These are phyloP conservation scores for Limosa lapponica DNA, from an alignment of 2,797 vertebrate species.

Conservation along the genomic window DNA sequence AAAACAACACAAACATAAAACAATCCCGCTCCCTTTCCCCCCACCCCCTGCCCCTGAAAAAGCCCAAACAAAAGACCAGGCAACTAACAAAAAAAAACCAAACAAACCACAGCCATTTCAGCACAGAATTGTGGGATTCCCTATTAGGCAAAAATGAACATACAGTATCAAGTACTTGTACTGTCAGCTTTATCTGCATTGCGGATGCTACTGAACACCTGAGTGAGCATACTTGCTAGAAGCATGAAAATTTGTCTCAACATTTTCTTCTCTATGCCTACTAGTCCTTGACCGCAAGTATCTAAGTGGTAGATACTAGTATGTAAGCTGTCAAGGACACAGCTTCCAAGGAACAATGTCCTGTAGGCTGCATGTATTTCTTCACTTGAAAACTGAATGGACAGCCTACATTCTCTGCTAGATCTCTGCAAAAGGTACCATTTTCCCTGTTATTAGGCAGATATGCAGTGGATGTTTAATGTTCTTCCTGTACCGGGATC, in stretches of 20 bases:
- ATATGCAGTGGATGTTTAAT: background rate
- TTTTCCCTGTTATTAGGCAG: background rate
- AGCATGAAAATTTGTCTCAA: background rate
- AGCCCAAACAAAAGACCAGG: fast-evolving
- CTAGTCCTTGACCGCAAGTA: background rate
- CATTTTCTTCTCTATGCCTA: background rate
- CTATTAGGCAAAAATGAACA: background rate
- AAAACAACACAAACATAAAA: background rate
- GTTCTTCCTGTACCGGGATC: background rate
- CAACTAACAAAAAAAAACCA: background rate
- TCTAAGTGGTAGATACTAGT: background rate
- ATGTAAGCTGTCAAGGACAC: background rate
- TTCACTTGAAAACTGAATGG: background rate
- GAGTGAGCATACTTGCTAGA: background rate
- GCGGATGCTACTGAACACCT: background rate
- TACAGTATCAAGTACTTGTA: background rate
- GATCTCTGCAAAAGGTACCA: background rate
- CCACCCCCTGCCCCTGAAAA: fast-evolving
- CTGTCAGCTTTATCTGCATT: background rate
- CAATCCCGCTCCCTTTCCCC: fast-evolving
- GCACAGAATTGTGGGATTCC: background rate
- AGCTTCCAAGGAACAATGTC: background rate
- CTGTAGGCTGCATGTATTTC: background rate
- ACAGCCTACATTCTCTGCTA: background rate
- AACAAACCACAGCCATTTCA: background rate